A percentile compares a stretch with the other conserved stretches of the same genome.
Conservation (phyloP, 2,888 invertebrate species). For the Ashinkailepas kermadecensis region DNA sequence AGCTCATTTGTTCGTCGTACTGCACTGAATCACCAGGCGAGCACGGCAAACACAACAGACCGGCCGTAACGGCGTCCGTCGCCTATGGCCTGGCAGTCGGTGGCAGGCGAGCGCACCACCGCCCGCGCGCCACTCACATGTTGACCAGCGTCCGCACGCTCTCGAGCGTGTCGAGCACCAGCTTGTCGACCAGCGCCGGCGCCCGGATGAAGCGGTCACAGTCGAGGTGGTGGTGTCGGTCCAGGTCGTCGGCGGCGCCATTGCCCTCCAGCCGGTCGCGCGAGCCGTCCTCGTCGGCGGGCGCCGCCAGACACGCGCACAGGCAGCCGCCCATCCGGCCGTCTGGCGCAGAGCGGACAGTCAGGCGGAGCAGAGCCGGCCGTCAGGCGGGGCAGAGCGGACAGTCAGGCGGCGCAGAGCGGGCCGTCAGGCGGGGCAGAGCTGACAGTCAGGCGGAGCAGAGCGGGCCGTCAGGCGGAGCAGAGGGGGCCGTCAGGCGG, state of each 20-base stretch:
- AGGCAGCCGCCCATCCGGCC: conserved; percentile 10
- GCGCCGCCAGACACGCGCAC: conserved; percentile 15
- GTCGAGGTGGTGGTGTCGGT: neutral
- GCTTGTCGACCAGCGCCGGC: conserved; percentile 50
- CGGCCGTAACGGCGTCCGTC: too few relatives aligned
- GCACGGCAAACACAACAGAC: too few relatives aligned
- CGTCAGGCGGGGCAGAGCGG: neutral
- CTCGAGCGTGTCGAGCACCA: conserved; percentile 70
- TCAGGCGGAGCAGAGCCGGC: neutral
- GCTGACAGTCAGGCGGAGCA: neutral
- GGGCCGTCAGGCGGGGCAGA: neutral
- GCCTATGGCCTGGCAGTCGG: too few relatives aligned
- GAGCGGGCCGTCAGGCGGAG: too few relatives aligned
- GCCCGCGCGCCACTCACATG: conserved; percentile 53
- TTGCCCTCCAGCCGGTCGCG: neutral
- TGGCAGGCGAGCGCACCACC: too few relatives aligned
- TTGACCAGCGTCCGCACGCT: conserved; percentile 75
- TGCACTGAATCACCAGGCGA: too few relatives aligned
- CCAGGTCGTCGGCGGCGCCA: neutral
- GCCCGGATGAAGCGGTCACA: neutral
- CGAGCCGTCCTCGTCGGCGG: conserved; percentile 49
- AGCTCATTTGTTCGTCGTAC: too few relatives aligned
- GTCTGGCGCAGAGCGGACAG: neutral
- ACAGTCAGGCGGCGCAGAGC: neutral
- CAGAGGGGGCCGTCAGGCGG: neutral